Percentiles rank a stretch among this genome's conserved stretches.
Conservation (phyloP, 1,140 invertebrate genomes). For the Xylocopa sonorina region DNA sequence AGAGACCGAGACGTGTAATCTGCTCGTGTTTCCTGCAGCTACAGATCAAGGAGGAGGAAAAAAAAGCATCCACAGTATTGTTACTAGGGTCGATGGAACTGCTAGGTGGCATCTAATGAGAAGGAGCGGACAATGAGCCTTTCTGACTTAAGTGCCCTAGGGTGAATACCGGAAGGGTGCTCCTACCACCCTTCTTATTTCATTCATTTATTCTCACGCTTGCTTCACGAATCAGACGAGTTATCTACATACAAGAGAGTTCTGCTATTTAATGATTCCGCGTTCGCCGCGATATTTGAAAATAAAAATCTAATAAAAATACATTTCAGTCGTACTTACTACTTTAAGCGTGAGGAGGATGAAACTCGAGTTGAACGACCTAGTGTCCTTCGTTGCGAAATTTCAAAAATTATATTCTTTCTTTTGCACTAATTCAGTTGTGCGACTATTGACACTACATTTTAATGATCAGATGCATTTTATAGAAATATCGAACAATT, state of each 20-base stretch:
- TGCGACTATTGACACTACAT: neutral
- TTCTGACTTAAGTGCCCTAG: conserved; percentile 53
- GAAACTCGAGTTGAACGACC: neutral
- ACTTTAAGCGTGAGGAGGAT: neutral
- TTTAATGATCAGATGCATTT: neutral
- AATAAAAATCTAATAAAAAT: neutral
- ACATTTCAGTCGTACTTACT: neutral
- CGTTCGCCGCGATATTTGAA: neutral
- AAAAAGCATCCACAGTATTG: conserved; percentile 55
- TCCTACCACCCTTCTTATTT: conserved; percentile 51
- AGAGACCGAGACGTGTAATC: conserved; percentile 42
- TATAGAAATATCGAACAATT: neutral
- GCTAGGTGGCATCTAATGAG: conserved; percentile 62
- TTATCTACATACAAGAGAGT: conserved; percentile 16
- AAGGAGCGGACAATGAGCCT: conserved; percentile 56
- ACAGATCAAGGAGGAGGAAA: conserved; percentile 50
- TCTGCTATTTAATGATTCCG: conserved; percentile 6
- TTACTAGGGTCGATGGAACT: conserved; percentile 51
- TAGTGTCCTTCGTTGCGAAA: too few relatives aligned
- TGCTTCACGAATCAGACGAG: conserved; percentile 48
- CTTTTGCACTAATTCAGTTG: too few relatives aligned
- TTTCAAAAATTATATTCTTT: too few relatives aligned
- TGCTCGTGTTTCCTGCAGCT: conserved; percentile 48
- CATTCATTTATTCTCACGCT: conserved; percentile 57
- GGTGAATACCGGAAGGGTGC: conserved; percentile 51